A percentile compares a stretch with the other conserved stretches of the same genome.
phyloP scores from a whole-genome alignment of 35 echinoderm and acorn worm species.

The Heliocidaris erythrogramma region DNA sequence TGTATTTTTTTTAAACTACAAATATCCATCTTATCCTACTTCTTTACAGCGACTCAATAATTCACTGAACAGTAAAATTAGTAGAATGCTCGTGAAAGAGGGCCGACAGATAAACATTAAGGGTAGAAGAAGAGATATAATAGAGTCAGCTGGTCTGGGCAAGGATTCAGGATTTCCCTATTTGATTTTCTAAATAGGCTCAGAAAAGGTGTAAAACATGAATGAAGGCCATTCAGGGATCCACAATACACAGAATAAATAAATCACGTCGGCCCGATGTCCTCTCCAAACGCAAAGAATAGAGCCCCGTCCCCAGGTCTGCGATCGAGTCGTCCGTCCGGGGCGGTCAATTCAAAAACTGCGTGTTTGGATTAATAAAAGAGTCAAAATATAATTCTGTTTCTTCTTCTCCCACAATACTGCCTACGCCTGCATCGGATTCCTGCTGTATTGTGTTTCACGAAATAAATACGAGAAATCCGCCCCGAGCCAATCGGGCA shows the following conservation, averaged over 20 bases:
- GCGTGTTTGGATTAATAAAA: conserved; percentile 45
- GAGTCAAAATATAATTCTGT: conserved; percentile 24
- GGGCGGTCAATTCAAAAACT: conserved; percentile 11
- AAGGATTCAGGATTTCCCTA: not conserved
- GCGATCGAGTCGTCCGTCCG: not conserved
- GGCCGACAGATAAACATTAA: too few species aligned
- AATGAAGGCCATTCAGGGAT: not conserved
- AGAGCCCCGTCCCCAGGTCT: not conserved
- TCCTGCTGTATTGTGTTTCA: conserved; percentile 46
- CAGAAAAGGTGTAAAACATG: not conserved
- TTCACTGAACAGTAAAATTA: too few species aligned
- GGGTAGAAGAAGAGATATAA: too few species aligned
- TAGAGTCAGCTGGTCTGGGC: too few species aligned
- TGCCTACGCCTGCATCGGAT: conserved; percentile 33
- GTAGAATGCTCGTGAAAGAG: too few species aligned
- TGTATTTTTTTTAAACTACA: too few species aligned
- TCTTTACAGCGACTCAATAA: too few species aligned
- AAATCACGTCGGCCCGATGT: not conserved
- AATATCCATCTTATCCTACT: too few species aligned
- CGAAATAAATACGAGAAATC: conserved; percentile 42
- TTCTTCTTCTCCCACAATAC: not conserved
- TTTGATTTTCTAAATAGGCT: not conserved
- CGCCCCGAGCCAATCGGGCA: conserved; percentile 5
- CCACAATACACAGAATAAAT: not conserved
- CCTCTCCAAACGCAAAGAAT: not conserved